phyloP scores from a whole-genome alignment of 2,113 vertebrate genomes.

The Sclerurus mexicanus region DNA sequence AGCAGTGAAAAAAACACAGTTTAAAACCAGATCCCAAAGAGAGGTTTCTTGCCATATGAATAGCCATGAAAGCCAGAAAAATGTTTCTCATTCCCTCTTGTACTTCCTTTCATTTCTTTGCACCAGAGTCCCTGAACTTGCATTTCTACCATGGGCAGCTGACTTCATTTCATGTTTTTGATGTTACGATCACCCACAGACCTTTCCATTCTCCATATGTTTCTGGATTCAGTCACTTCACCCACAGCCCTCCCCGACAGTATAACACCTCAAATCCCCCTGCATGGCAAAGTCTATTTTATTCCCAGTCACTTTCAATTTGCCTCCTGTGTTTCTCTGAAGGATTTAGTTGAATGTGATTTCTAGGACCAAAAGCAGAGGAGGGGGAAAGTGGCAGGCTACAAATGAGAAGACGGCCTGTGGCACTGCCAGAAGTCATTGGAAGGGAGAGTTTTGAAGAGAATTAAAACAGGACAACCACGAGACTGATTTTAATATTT shows the following conservation, averaged over 20 bases:
- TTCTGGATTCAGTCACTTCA: slow-evolving; percentile 28
- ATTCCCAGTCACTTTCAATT: slow-evolving; percentile 60
- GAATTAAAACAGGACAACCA: not conserved
- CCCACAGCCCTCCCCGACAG: not conserved
- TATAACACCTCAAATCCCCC: not conserved
- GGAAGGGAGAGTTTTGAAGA: not conserved
- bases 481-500: slow-evolving; percentile 1
- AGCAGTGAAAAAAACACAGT: not conserved
- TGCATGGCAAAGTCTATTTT: not conserved
- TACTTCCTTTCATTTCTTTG: not conserved
- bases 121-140: not conserved
- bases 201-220: not conserved
- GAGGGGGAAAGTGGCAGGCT: not conserved
- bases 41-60: not conserved
- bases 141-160: not conserved
- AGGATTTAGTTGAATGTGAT: slow-evolving; percentile 37
- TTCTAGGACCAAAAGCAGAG: slow-evolving; percentile 28
- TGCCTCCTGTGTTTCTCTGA: not conserved
- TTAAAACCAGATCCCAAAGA: not conserved
- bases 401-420: not conserved
- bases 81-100: not conserved
- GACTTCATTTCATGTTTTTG: slow-evolving; percentile 28
- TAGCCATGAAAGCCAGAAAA: not conserved
- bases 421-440: not conserved
- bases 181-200: slow-evolving; percentile 24